Evolutionary conservation across 2,797 vertebrate species (phyloP).

Genomic region (Hoplostethus mediterraneus): DNA sequence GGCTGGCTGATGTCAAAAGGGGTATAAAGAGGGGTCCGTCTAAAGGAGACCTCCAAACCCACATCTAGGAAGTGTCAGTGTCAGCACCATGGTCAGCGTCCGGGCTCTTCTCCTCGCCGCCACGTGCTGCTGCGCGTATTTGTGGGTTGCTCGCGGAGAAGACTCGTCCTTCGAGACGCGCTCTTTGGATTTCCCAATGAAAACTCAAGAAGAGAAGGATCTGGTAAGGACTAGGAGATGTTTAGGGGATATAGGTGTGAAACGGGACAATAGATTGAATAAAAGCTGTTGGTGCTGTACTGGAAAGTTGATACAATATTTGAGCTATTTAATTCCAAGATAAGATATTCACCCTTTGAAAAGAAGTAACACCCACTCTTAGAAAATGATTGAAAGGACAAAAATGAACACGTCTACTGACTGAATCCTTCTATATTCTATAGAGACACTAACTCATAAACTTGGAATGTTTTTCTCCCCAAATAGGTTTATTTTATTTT

Average conservation of each 20-base stretch:
- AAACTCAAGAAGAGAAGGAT: conserved; percentile 85
- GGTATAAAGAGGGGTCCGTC: conserved; percentile 54
- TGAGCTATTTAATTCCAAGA: neutral
- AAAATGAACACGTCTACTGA: too few species aligned
- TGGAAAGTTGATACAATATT: neutral
- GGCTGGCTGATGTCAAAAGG: conserved; percentile 68
- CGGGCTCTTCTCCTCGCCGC: conserved; percentile 78
- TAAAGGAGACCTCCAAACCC: conserved; percentile 4
- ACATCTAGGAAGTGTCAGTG: conserved; percentile 8
- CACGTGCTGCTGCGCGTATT: conserved; percentile 75
- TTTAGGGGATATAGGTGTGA: neutral
- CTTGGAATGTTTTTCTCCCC: too few species aligned
- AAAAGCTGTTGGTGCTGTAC: neutral
- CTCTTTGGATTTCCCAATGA: conserved; percentile 72
- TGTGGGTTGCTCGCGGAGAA: conserved; percentile 72
- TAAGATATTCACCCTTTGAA: too few species aligned
- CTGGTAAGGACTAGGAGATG: conserved; percentile 79
- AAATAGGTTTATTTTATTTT: too few species aligned
- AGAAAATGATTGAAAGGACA: too few species aligned
- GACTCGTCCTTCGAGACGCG: conserved; percentile 79
- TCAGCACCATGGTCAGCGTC: conserved; percentile 81
- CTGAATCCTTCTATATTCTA: too few species aligned
- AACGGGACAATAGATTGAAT: neutral
- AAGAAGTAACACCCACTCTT: too few species aligned
- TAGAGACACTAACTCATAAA: too few species aligned